Percentiles rank a stretch among this genome's conserved stretches.
These are phyloP conservation scores for Indicator maculatus DNA, from an alignment of 2,113 vertebrate species.

Conservation along the genomic window DNA sequence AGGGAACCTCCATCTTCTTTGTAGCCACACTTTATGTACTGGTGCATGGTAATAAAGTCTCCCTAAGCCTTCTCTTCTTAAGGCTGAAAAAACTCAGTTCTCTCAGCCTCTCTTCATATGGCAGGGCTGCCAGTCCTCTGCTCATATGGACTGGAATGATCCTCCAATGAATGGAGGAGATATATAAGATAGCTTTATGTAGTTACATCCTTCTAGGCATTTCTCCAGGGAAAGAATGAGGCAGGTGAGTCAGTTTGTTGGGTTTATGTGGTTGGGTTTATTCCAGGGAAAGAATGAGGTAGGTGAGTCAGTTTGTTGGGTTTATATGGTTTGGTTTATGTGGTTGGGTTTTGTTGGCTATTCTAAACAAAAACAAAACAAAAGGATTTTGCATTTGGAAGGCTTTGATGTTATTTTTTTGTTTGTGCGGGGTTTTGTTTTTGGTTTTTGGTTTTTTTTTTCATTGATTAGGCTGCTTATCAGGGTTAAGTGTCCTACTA, in stretches of 20 bases:
- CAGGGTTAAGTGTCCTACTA: neutral
- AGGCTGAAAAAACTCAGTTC: no score
- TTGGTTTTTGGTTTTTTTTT: neutral
- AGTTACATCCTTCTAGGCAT: neutral
- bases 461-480: neutral
- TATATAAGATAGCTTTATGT: neutral
- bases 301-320: neutral
- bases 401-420: neutral
- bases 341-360: neutral
- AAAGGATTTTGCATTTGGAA: neutral
- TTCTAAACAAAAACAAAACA: neutral
- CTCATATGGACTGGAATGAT: no score
- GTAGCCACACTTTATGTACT: no score
- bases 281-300: neutral
- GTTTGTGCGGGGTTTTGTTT: rapidly evolving
- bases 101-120: no score
- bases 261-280: neutral
- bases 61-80: no score
- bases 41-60: no score
- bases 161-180: no score
- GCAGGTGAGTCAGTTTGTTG: neutral
- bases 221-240: neutral
- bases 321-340: neutral
- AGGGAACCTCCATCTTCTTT: no score
- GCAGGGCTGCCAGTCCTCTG: no score